Base-by-base conservation (phyloP, 1,140 invertebrate genomes). In the Camponotus vicinus region DNA sequence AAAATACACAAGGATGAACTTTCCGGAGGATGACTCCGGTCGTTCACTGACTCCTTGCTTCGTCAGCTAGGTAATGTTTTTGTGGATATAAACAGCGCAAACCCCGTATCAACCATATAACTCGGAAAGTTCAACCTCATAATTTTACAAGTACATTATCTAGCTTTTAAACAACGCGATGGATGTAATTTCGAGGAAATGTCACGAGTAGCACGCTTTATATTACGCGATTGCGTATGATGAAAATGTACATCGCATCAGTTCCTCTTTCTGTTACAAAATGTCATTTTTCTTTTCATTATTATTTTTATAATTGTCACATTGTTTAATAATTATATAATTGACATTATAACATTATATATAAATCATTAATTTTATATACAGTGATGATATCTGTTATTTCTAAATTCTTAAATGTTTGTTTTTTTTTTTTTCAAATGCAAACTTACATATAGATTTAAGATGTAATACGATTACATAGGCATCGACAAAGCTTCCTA, bases 1-100 rank as follows among this genome's bases (percentile, higher is more conserved):
- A 89, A 89, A 89, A 87, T 86, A 92, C 91, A 92, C 90, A 91
- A 77, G 85, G 77, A 85, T 84, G 83, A 88, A 89, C 64, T 67
- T 87, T 87, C 70, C 86, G 27, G 27, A 27, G 27, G 27, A 27
- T 27, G 27, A 27, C 27, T 57, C 83, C 67, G 78, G 78, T 18
- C 80, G 89, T 90, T 87, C 89, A 89, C 79, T 88, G 87, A 87
- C 87, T 73, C n/a, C 45, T 73, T 27, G 27, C 45, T 15, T 34
- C 45, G 3, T 75, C 61, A 75, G 52, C 86, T 42, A 57, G 37
- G 34, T 27, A 69, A 32, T 70, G 79, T 82, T 85, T 85, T 85
- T 32, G 21, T 75, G 52, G n/a, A 15, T 37, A n/a, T 42, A 27
- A 27, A 70, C 59, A 32, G 66, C 45, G 13, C 49, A 42, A 1